Percentiles rank a stretch among this genome's conserved stretches.
Conservation (phyloP, 2,888 invertebrate genomes). For the Drosophila melanosoma region DNA sequence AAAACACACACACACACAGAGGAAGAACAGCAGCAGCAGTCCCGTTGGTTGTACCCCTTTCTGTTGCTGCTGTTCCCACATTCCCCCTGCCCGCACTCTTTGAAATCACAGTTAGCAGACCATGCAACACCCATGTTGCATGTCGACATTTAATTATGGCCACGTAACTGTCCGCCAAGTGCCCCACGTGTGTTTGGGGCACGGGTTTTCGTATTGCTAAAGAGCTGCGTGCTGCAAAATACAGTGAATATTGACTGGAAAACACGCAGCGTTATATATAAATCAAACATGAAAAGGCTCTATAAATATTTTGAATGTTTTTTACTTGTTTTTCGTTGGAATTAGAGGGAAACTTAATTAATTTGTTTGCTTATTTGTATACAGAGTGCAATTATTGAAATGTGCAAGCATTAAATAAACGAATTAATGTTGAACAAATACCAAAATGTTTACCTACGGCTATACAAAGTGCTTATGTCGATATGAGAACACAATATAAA, state of each 20-base stretch:
- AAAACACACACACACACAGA: background rate
- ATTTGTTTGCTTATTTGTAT: conserved; percentile 1
- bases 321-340: background rate
- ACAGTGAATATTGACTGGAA: conserved; percentile 29
- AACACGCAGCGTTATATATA: background rate
- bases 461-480: background rate
- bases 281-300: background rate
- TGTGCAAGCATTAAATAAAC: background rate
- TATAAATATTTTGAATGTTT: background rate
- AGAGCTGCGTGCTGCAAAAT: conserved; percentile 3
- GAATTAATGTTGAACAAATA: background rate
- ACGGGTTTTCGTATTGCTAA: background rate
- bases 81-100: background rate
- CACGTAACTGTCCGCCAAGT: conserved; percentile 63
- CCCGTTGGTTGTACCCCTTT: background rate
- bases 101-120: conserved; percentile 43
- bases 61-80: conserved; percentile 5
- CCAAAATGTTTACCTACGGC: background rate
- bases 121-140: conserved; percentile 67
- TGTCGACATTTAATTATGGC: conserved; percentile 82
- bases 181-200: conserved; percentile 1
- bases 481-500: background rate
- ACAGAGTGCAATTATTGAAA: background rate
- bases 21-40: background rate
- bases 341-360: background rate